Evolutionary conservation across 1,140 invertebrate species (phyloP).

Genomic region (Rhizoglyphus robini): DNA sequence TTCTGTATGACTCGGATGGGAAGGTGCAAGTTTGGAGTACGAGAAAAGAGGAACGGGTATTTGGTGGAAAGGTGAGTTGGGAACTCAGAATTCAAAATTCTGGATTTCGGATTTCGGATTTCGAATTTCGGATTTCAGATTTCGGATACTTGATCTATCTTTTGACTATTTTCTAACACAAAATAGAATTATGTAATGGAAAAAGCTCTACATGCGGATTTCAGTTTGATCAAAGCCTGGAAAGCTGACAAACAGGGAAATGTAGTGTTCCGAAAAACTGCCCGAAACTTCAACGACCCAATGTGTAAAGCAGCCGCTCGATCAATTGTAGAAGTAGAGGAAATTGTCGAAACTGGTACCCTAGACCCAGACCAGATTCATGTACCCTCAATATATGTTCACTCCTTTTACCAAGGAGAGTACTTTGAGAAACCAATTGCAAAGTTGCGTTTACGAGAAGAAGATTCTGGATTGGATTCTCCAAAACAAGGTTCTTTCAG

Average conservation of each 20-base stretch:
- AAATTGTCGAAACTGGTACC: slow-evolving; percentile 73
- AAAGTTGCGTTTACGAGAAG: slow-evolving; percentile 5
- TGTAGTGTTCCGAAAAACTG: slow-evolving; percentile 73
- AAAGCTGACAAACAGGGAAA: slow-evolving; percentile 90
- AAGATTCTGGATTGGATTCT: slow-evolving; percentile 40
- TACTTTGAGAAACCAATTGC: slow-evolving; percentile 86
- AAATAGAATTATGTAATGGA: slow-evolving; percentile 88
- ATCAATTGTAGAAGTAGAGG: slow-evolving; percentile 88
- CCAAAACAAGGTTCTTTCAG: no score
- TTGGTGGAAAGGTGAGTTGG: slow-evolving; percentile 39
- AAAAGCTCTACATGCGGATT: slow-evolving; percentile 88
- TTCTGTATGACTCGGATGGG: slow-evolving; percentile 53
- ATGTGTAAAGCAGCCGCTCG: slow-evolving; percentile 82
- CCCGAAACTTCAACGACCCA: slow-evolving; percentile 83
- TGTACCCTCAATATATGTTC: slow-evolving; percentile 80
- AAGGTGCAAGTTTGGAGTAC: slow-evolving; percentile 37
- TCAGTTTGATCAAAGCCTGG: slow-evolving; percentile 89
- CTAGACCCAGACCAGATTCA: slow-evolving; percentile 76
- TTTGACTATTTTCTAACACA: no score
- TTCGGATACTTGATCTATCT: no score
- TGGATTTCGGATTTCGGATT: no score
- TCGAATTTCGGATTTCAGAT: no score
- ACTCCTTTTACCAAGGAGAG: slow-evolving; percentile 65
- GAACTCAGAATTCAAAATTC: no score
- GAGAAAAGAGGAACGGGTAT: slow-evolving; percentile 47